Base-by-base conservation (phyloP, 2,888 invertebrate species). In the Anthophora plumipes region DNA sequence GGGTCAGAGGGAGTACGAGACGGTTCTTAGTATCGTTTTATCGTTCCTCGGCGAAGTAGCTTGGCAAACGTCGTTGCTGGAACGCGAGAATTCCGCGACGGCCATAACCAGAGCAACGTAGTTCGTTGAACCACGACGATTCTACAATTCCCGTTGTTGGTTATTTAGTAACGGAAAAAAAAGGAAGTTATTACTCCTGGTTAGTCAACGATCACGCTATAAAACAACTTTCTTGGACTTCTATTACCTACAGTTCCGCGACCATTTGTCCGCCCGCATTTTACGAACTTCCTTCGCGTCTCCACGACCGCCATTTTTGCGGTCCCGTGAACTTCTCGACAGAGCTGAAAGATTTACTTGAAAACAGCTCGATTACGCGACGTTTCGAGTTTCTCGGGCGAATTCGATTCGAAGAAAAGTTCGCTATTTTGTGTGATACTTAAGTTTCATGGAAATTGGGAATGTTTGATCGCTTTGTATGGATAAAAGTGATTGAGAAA, bases 151-250 rank as follows among this genome's bases (percentile, higher is more conserved):
- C 5, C 1, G 39, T n/a, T n/a, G 31, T 14, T 57, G 46, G 52
- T 79, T 76, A 70, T 79, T 76, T 70, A 76, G 64, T 17, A 64
- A 43, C 20, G 67, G 77, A 67, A 68, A 76, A 69, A 68, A 71
- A n/a, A n/a, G n/a, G 60, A 20, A 73, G 25, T 66, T 74, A 77
- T 84, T 77, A 80, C 73, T 80, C 67, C 67, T 70, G 57, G 69
- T 68, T 54, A 48, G 25, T 66, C 48, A 70, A 59, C 72, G 59
- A 79, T 76, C 70, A 50, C 39, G 39, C 73, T 46, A 63, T 55
- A 63, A 76, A 74, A 55, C 73, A 80, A 83, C 83, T 83, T 83
- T 57, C 72, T 31, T 60, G 41, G 76, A 83, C 84, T 83, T 80
- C 57, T 73, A 77, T 83, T 83, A 64, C 67, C 57, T 14, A 61